phyloP scores from a whole-genome alignment of 1,140 invertebrate species.

The Zaprionus camerounensis region DNA sequence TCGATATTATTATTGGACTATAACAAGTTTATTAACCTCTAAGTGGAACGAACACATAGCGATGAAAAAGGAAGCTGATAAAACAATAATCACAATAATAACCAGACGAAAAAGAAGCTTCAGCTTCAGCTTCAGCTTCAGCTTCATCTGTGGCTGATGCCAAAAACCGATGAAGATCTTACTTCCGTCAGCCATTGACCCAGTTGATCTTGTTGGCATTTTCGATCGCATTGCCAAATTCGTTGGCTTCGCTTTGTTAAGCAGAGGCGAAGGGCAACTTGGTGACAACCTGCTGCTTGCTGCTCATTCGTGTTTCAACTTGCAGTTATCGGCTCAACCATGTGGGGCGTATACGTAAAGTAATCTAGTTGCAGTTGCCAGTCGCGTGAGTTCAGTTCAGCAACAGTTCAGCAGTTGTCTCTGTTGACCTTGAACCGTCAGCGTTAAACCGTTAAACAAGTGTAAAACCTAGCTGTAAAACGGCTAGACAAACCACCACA shows the following conservation, averaged over 20 bases:
- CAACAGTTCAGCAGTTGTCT: not conserved
- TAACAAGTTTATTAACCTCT: constrained; percentile 79
- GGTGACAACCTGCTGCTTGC: constrained; percentile 33
- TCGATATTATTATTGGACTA: constrained; percentile 28
- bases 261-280: constrained; percentile 49
- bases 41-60: constrained; percentile 66
- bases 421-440: constrained; percentile 10
- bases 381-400: not conserved
- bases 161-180: constrained; percentile 10
- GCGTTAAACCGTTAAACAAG: constrained; percentile 18
- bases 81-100: constrained; percentile 27
- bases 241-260: constrained; percentile 48
- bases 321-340: not conserved
- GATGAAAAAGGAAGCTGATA: constrained; percentile 44
- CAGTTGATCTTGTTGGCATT: constrained; percentile 45
- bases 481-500: constrained; percentile 8
- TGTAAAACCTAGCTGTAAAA: constrained; percentile 29
- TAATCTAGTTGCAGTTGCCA: not conserved
- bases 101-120: constrained; percentile 1
- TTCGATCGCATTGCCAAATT: constrained; percentile 39
- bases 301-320: not conserved
- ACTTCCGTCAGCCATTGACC: constrained; percentile 78
- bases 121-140: constrained; percentile 4
- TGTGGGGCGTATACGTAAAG: not conserved
- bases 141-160: not conserved